Percentiles rank a stretch among this genome's conserved stretches.
Evolutionary conservation across 1,140 invertebrate genomes (phyloP).

Genomic region (Pogonognathellus flavescens): DNA sequence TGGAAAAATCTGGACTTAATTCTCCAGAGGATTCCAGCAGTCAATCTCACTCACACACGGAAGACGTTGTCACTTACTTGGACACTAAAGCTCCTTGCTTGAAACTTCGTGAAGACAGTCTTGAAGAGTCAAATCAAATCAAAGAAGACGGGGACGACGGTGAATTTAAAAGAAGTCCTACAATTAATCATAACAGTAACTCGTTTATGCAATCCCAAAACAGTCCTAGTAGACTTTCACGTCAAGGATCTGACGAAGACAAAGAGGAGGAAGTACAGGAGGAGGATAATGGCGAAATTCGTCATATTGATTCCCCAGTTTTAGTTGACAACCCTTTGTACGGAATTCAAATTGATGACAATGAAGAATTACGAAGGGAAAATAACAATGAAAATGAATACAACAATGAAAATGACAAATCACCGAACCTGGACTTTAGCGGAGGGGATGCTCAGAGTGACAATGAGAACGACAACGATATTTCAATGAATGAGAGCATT

Average conservation of each 20-base stretch:
- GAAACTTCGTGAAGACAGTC: constrained; percentile 56
- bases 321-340: constrained; percentile 64
- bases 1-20: neutral
- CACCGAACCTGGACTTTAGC: no score
- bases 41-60: constrained; percentile 59
- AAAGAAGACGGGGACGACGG: constrained; percentile 10
- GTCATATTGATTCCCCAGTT: constrained; percentile 62
- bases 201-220: neutral
- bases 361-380: constrained; percentile 25
- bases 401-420: neutral
- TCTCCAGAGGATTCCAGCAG: constrained; percentile 56
- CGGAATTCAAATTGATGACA: constrained; percentile 52
- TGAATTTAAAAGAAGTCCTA: no score
- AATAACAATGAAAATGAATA: neutral
- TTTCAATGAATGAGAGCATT: constrained; percentile 58
- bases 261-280: constrained; percentile 23
- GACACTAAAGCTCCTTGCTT: constrained; percentile 45
- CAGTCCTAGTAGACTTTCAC: neutral
- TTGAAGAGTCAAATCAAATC: constrained; percentile 52
- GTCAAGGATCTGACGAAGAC: neutral
- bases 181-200: neutral
- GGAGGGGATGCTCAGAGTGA: neutral
- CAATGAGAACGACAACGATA: constrained; percentile 36
- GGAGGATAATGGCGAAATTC: constrained; percentile 57
- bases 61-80: constrained; percentile 61